Evolutionary conservation across 2,797 vertebrate species (phyloP), one percentile per base, ranked within the genome.

Genomic region (Cebuella pygmaea): DNA sequence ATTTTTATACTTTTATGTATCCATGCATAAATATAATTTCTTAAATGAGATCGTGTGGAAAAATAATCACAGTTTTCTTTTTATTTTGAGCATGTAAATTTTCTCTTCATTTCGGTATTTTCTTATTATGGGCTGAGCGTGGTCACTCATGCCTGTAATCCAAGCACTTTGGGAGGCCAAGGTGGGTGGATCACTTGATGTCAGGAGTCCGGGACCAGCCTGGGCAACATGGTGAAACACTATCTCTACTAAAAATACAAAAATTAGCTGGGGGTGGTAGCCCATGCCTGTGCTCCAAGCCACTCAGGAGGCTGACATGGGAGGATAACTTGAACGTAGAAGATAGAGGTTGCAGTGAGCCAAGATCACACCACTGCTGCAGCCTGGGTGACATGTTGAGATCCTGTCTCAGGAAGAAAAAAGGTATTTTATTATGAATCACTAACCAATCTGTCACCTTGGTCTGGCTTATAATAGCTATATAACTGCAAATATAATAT

Each of bases 101-200:
- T 92, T 75, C 52, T 90, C 30, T 94, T 88, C 24, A 74, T 74
- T 96, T 84, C 70, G 9, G 76, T 80, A n/a, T 55, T 84, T 96
- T 64, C 15, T 88, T 86, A 48, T 90, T 67, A 67, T 67, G 15
- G 64, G 33, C 64, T 33, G 15, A 67, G 64, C 7, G 1, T 67
- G 33, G 7, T 67, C 33, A n/a, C 15, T 67, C 64, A 67, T 0
- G 7, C 33, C 33, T 67, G 7, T 67, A 67, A 67, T 67, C 33
- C 15, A 17, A 33, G 64, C 15, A 67, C 33, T 67, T 67, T 67
- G 64, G 61, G 33, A 67, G 7, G 61, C 61, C 33, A 17, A n/a
- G 61, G 33, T 67, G 33, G 33, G 15, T 67, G 64, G 64, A 67
- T 67, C 64, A 67, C 15, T 67, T 67, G 33, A 67, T 67, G 64